A percentile compares a stretch with the other conserved stretches of the same genome.
These are phyloP conservation scores for Tiliqua scincoides DNA, from an alignment of 2,113 vertebrate genomes.

Conservation along the genomic window DNA sequence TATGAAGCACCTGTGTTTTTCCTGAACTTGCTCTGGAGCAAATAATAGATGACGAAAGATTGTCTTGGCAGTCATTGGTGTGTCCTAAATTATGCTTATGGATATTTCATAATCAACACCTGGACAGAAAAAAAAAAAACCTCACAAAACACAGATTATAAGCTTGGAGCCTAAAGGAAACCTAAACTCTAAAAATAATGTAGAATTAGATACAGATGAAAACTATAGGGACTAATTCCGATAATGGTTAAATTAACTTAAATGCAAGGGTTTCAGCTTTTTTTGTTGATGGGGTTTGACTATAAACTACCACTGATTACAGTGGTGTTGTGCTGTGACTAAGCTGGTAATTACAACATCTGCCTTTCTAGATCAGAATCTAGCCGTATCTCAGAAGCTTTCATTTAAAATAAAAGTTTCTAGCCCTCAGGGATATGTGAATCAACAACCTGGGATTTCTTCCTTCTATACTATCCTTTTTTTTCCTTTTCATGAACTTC, in stretches of 20 bases:
- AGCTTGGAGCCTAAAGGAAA: not conserved
- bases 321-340: not conserved
- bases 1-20: slow-evolving; percentile 23
- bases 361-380: not conserved
- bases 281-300: not conserved
- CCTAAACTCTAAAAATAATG: too few relatives aligned
- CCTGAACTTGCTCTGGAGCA: slow-evolving; percentile 40
- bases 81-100: slow-evolving; percentile 22
- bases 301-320: too few relatives aligned
- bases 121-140: not conserved
- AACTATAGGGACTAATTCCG: not conserved
- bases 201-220: not conserved
- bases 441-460: not conserved
- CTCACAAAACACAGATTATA: not conserved
- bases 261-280: not conserved
- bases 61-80: slow-evolving; percentile 48
- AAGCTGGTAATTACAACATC: not conserved
- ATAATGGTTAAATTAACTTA: not conserved
- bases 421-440: not conserved
- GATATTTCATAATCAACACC: slow-evolving; percentile 16
- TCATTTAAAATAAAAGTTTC: not conserved
- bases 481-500: not conserved
- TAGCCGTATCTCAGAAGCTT: not conserved
- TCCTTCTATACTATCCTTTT: not conserved
- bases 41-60: slow-evolving; percentile 52